Conservation (phyloP, 2,113 vertebrate species). For the Dolichotis patagonum region DNA sequence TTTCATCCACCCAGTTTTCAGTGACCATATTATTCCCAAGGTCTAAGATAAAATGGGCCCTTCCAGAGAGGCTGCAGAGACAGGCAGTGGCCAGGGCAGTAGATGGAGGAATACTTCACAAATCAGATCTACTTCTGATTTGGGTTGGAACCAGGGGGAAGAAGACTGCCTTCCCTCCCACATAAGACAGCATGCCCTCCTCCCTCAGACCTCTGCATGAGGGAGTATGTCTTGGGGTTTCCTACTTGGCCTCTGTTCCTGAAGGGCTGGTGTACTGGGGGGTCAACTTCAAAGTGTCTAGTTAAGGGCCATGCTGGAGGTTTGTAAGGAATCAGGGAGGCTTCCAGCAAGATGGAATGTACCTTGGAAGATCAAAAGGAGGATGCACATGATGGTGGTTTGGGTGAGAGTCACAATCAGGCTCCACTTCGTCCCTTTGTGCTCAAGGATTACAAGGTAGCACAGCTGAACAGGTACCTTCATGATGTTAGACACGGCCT, state of each 20-base stretch:
- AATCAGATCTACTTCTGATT: not conserved
- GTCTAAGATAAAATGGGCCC: not conserved
- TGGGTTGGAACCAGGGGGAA: not conserved
- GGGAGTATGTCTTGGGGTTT: not conserved
- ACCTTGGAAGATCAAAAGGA: conserved; percentile 84
- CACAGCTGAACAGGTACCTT: conserved; percentile 83
- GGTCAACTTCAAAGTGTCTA: not conserved
- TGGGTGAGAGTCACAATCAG: conserved; percentile 73
- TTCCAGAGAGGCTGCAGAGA: not conserved
- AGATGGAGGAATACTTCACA: not conserved
- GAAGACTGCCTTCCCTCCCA: not conserved
- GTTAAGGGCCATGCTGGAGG: too few species aligned
- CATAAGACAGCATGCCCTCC: fast-evolving
- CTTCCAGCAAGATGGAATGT: not conserved
- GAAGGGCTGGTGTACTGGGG: not conserved
- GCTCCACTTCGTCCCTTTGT: conserved; percentile 81
- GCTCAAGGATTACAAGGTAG: conserved; percentile 84
- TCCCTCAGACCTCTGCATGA: not conserved
- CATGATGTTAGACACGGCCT: conserved; percentile 77
- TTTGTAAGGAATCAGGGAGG: not conserved
- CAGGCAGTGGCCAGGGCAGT: too few species aligned
- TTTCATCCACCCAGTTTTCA: not conserved
- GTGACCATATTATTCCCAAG: not conserved
- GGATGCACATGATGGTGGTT: conserved; percentile 73
- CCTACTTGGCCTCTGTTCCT: not conserved